Evolutionary conservation across 2,888 invertebrate species (phyloP).

Genomic region (Pachydiplax longipennis): DNA sequence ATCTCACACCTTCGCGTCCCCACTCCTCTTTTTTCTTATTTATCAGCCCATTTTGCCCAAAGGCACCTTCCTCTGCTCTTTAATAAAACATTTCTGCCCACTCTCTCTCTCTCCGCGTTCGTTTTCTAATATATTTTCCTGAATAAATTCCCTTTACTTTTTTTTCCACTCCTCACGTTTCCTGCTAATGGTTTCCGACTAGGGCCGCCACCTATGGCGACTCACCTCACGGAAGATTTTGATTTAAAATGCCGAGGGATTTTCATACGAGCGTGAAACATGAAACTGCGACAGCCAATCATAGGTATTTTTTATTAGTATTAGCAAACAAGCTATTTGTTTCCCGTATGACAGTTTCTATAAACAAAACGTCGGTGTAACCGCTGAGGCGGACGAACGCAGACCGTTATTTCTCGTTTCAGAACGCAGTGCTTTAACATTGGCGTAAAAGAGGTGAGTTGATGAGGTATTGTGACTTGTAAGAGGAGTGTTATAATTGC

Average conservation of each 20-base stretch:
- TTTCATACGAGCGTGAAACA: no score
- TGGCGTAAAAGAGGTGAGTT: no score
- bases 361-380: no score
- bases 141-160: background rate
- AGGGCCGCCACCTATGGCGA: background rate
- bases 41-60: background rate
- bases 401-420: no score
- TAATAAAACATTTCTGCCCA: background rate
- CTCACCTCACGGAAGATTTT: background rate
- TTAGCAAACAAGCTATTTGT: no score
- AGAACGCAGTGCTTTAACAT: no score
- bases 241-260: background rate
- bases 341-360: no score
- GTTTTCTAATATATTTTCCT: background rate
- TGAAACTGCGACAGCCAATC: no score
- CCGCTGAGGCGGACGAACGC: no score
- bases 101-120: background rate
- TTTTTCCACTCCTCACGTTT: background rate
- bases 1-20: background rate
- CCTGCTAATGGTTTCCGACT: background rate
- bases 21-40: background rate
- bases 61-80: background rate
- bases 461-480: no score
- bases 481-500: no score
- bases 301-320: no score